Evolutionary conservation across 1,140 invertebrate species (phyloP).

Genomic region (Bathynomus jamesi): DNA sequence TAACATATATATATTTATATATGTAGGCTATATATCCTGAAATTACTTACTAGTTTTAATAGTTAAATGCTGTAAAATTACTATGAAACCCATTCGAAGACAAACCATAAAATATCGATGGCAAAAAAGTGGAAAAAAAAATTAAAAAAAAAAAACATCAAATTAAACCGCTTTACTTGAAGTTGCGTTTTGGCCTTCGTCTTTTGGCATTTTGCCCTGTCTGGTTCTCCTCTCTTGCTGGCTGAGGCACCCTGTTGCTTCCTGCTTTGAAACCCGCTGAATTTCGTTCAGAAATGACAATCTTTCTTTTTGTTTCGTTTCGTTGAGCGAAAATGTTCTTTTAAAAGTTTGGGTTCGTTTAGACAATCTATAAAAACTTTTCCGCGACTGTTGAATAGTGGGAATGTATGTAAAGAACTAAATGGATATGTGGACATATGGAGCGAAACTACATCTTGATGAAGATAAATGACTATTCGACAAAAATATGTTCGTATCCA

Average conservation of each 20-base stretch:
- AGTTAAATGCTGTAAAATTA: too few species aligned
- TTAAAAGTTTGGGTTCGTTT: neutral
- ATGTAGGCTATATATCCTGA: too few species aligned
- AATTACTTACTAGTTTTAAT: too few species aligned
- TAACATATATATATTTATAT: too few species aligned
- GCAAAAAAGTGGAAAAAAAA: neutral
- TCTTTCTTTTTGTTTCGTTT: neutral
- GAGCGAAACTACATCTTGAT: neutral
- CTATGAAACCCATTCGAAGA: neutral
- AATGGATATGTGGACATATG: neutral
- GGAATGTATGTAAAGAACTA: slow-evolving; percentile 1
- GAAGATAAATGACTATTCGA: neutral
- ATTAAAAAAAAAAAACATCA: neutral
- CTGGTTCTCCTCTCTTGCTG: neutral
- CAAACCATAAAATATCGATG: neutral
- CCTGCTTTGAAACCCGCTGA: neutral
- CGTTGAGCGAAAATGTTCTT: neutral
- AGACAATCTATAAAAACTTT: slow-evolving; percentile 1
- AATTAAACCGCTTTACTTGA: neutral
- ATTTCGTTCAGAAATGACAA: neutral
- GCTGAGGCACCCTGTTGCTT: neutral
- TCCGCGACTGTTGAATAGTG: neutral
- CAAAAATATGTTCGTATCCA: neutral
- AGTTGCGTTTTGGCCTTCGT: neutral
- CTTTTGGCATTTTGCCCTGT: neutral